Evolutionary conservation across 2,797 vertebrate species (phyloP), one percentile per base, ranked within the genome.

Genomic region (Ceyx erithaca): DNA sequence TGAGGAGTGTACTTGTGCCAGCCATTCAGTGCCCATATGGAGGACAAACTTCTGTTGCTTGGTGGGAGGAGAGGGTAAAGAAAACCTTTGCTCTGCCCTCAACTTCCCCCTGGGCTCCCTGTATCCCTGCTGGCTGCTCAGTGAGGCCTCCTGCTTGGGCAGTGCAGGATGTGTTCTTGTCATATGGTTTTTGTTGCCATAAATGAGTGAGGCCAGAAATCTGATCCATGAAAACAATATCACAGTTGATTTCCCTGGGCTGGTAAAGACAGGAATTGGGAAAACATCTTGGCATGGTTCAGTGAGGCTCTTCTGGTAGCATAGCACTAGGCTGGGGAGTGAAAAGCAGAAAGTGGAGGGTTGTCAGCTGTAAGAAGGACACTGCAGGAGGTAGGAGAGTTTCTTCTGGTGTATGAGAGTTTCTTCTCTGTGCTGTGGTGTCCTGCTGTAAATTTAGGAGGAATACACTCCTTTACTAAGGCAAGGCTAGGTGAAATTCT

Each of bases 321-420:
- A 0, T 30, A 67, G 68, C 7, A 5, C 40, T 16, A 22, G 58
- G 23, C 61, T 85, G 41, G 85, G 69, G 43, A 62, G 30, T 10
- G 51, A 72, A 64, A 63, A 71, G 85, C 76, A 89, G 58, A 71
- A 68, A 61, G 41, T 26, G 31, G 52, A 89, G 62, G 20, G 49
- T 58, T 66, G 43, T 89, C 37, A 76, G n/a, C 54, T 75, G 62
- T 69, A 59, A 55, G 62, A 66, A 66, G 66, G 76, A 66, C 43
- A 23, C 37, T 0, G 1, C 18, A 91, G 41, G 54, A 80, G 35
- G 51, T 58, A 37, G 30, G 41, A 80, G 33, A 59, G 7, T 1
- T 46, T 7, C 40, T 67, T 9, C 5, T 35, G 7, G 37, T 2
- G 3, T 8, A 6, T 0, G 0, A 52, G 10, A 49, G n/a, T n/a